Base-by-base conservation (phyloP, 2,113 vertebrate genomes). In the Dipodomys stephensi region DNA sequence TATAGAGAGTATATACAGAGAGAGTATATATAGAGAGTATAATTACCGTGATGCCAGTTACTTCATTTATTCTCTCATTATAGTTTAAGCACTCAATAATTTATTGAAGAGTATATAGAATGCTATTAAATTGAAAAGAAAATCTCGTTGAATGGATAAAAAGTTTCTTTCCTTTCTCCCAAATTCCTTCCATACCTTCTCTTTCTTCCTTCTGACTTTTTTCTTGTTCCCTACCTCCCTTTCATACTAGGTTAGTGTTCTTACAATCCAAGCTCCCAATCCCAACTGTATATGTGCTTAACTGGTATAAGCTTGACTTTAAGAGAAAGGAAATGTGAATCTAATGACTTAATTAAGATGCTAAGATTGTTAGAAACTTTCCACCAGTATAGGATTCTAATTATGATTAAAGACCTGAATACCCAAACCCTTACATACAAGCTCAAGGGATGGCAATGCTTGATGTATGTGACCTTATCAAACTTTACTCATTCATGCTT, bases 381-480 rank as follows among this genome's bases (percentile, higher is more conserved):
- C 86, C 32, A 57, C 7, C 19, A 65, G 57, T 35, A 0, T 35
- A 82, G 20, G 27, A 2, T 15, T 73, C 27, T 53, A 80, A 83
- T 68, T 86, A 87, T 79, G 39, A 83, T 4, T 4, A 78, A 76
- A 87, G 1, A 2, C 0, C 15, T 2, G 9, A 69, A 7, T 65
- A 13, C 2, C 27, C 22, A 39, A 69, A 28, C 64, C 49, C 13
- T 83, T 39, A 87, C 13, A 12, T 28, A 78, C 3, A 28, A 71
- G 6, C 10, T 20, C 19, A 4, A 27, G 64, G 20, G 18, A 67
- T 53, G 18, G 28, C 2, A 88, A 9, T 87, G 11, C 20, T 83
- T 74, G 8, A 46, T 6, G 7, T 65, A 71, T 44, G 46, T 84
- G 83, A 88, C 30, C 72, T 76, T 35, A n/a, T 81, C 64, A 92